Evolutionary conservation across 2,113 vertebrate genomes (phyloP).

Genomic region (Protobothrops mucrosquamatus): DNA sequence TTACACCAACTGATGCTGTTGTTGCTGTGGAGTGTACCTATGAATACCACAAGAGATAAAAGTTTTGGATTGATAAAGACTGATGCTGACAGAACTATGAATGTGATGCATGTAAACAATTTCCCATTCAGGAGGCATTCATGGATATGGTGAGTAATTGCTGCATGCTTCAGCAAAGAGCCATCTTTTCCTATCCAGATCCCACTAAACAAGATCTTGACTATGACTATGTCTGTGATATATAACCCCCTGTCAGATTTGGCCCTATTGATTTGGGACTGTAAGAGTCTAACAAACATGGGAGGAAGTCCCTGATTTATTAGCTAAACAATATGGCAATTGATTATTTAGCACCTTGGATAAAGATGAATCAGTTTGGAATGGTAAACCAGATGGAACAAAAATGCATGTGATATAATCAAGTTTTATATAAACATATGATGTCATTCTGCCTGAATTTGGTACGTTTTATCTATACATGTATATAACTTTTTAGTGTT

Average conservation of each 20-base stretch:
- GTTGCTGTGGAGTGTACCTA: constrained; percentile 74
- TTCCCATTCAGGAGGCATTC: constrained; percentile 96
- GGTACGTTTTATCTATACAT: neutral
- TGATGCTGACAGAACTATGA: constrained; percentile 76
- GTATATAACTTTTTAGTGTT: neutral
- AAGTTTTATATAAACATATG: constrained; percentile 23
- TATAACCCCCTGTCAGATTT: neutral
- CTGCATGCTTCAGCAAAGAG: constrained; percentile 56
- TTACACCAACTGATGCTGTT: constrained; percentile 66
- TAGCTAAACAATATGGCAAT: constrained; percentile 60
- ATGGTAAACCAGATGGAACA: constrained; percentile 35
- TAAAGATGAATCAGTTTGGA: constrained; percentile 28
- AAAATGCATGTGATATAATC: constrained; percentile 41
- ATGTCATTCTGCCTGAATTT: constrained; percentile 18
- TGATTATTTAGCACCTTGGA: constrained; percentile 35
- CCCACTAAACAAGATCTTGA: neutral
- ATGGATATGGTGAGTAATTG: constrained; percentile 96
- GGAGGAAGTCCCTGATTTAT: constrained; percentile 16
- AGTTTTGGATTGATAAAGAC: constrained; percentile 68
- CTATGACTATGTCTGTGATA: neutral
- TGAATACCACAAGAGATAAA: constrained; percentile 69
- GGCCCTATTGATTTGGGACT: neutral
- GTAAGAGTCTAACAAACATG: neutral
- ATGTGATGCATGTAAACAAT: constrained; percentile 94
- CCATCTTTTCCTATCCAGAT: constrained; percentile 33